phyloP scores from a whole-genome alignment of 2,797 vertebrate species.

The Iguana delicatissima region DNA sequence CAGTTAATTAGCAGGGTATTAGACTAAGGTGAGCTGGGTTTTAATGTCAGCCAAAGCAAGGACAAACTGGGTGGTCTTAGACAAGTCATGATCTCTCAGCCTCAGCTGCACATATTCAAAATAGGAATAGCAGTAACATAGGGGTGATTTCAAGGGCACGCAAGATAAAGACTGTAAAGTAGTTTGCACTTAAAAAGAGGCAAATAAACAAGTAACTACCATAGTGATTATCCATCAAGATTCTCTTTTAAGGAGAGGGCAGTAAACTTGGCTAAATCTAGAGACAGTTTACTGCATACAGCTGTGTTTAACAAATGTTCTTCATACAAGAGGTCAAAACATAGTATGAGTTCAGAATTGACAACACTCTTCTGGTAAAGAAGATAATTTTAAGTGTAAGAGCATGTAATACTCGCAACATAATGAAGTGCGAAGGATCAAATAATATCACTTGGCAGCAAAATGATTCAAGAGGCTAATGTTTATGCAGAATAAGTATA shows the following conservation, averaged over 20 bases:
- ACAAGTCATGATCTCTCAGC: conserved; percentile 10
- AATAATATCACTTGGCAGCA: conserved; percentile 8
- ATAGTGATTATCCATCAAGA: conserved; percentile 29
- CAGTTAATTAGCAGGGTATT: neutral
- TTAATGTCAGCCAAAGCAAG: conserved; percentile 17
- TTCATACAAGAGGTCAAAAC: conserved; percentile 14
- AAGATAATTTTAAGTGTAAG: conserved; percentile 3
- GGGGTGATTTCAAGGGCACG: conserved; percentile 26
- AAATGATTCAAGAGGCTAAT: neutral
- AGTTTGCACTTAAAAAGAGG: conserved; percentile 22
- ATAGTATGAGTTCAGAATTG: conserved; percentile 23
- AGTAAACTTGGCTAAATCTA: conserved; percentile 29
- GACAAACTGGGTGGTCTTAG: neutral
- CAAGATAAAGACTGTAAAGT: conserved; percentile 33
- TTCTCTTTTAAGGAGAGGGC: conserved; percentile 5
- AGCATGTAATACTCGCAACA: neutral
- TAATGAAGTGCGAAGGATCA: conserved; percentile 28
- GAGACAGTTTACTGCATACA: conserved; percentile 27
- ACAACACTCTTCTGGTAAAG: neutral
- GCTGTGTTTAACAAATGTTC: conserved; percentile 21
- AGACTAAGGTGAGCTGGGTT: neutral
- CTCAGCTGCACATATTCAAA: conserved; percentile 1
- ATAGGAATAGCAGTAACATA: conserved; percentile 8
- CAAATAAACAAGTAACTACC: conserved; percentile 15
- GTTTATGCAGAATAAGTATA: conserved; percentile 15